A percentile compares a stretch with the other conserved stretches of the same genome.
Conservation (phyloP, 2,113 vertebrate species). For the Perca schrenkii region DNA sequence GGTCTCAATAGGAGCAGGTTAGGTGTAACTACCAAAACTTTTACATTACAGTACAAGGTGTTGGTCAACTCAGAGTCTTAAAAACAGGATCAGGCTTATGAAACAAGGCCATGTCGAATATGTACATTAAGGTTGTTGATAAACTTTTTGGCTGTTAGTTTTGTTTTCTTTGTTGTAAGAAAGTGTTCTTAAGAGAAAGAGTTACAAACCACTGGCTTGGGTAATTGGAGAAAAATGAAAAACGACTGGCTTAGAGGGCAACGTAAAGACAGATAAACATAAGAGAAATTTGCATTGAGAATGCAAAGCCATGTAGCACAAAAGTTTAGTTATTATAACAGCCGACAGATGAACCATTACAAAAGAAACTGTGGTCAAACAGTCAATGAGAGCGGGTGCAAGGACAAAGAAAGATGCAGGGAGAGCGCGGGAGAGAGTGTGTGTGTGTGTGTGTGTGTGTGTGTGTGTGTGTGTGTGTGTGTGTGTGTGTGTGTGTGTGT, state of each 20-base stretch:
- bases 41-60: neutral
- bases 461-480: conserved; percentile 9
- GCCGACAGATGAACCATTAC: conserved; percentile 18
- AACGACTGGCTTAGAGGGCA: conserved; percentile 34
- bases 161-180: conserved; percentile 1
- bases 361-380: conserved; percentile 8
- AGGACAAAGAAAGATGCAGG: neutral
- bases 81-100: neutral
- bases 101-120: neutral
- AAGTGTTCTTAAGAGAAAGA: conserved; percentile 9
- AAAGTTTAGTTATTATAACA: conserved; percentile 16
- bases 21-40: neutral
- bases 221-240: conserved; percentile 24
- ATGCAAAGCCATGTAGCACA: conserved; percentile 19
- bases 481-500: conserved; percentile 32
- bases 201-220: conserved; percentile 39
- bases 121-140: neutral
- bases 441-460: conserved; percentile 13
- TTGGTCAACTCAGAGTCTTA: neutral
- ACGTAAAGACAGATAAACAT: conserved; percentile 34
- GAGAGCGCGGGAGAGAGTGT: neutral
- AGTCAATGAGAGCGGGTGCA: neutral
- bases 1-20: neutral
- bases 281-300: conserved; percentile 28
- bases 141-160: neutral